phyloP scores from a whole-genome alignment of 2,113 vertebrate species.

The Halcyon malimbica region DNA sequence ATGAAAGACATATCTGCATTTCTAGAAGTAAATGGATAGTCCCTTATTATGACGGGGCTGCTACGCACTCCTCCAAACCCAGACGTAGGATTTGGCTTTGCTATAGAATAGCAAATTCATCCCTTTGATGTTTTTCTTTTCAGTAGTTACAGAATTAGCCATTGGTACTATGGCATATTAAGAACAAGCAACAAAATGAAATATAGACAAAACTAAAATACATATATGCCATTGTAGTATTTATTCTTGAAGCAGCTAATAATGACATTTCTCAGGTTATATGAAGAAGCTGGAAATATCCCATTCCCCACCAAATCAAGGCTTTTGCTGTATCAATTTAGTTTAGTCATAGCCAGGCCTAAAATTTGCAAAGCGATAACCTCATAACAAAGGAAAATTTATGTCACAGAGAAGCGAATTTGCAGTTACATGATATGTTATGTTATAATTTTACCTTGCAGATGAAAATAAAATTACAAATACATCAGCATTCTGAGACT shows the following conservation, averaged over 20 bases:
- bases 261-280: neutral
- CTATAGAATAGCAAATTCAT: neutral
- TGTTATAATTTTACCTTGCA: neutral
- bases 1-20: neutral
- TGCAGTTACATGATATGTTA: neutral
- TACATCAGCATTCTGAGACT: neutral
- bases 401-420: neutral
- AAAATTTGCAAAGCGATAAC: neutral
- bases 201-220: neutral
- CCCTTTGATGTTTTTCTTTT: neutral
- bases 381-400: neutral
- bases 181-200: neutral
- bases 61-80: accelerated
- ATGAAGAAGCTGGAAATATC: neutral
- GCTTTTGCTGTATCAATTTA: neutral
- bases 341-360: neutral
- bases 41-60: neutral
- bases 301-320: neutral
- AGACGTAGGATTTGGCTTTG: neutral
- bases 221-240: neutral
- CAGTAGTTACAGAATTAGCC: neutral
- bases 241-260: neutral
- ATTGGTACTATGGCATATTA: neutral
- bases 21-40: neutral
- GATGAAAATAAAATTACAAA: constrained; percentile 18